These are phyloP conservation scores for Cataglyphis altisquamis DNA, from an alignment of 2,888 invertebrate genomes.

Conservation along the genomic window DNA sequence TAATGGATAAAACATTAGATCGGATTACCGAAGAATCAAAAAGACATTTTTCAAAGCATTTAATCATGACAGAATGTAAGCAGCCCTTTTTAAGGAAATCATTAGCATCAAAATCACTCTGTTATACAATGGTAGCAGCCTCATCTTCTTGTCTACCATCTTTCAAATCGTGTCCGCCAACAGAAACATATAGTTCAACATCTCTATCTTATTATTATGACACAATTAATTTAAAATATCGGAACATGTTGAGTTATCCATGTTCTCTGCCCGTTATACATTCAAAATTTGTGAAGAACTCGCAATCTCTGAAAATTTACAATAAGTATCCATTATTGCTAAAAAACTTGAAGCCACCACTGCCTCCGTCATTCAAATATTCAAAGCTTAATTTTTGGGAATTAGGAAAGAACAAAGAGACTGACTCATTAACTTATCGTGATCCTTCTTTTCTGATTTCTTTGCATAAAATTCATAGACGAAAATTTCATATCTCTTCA, in stretches of 20 bases:
- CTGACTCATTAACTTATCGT: constrained; percentile 35
- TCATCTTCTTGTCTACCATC: not conserved
- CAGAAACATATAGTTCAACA: constrained; percentile 36
- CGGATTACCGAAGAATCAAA: not conserved
- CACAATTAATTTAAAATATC: constrained; percentile 44
- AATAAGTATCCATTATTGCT: constrained; percentile 53
- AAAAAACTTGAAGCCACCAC: constrained; percentile 29
- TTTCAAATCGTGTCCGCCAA: not conserved
- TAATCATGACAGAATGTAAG: not conserved
- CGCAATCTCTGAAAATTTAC: constrained; percentile 56
- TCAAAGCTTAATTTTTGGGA: not conserved
- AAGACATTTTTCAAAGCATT: not conserved
- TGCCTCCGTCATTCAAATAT: constrained; percentile 21
- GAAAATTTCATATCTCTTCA: constrained; percentile 42
- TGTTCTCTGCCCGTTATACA: constrained; percentile 15
- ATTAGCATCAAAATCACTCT: not conserved
- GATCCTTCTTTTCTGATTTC: not conserved
- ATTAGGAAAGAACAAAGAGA: not conserved
- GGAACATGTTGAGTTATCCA: not conserved
- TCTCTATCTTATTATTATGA: constrained; percentile 21
- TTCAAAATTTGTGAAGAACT: constrained; percentile 6
- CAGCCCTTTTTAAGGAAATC: not conserved
- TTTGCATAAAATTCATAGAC: not conserved
- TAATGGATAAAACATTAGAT: not conserved
- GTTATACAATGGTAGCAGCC: not conserved